These are phyloP conservation scores for Trachythela sp. DNA, from an alignment of 64 coral and sea anemone species.

Conservation along the genomic window DNA sequence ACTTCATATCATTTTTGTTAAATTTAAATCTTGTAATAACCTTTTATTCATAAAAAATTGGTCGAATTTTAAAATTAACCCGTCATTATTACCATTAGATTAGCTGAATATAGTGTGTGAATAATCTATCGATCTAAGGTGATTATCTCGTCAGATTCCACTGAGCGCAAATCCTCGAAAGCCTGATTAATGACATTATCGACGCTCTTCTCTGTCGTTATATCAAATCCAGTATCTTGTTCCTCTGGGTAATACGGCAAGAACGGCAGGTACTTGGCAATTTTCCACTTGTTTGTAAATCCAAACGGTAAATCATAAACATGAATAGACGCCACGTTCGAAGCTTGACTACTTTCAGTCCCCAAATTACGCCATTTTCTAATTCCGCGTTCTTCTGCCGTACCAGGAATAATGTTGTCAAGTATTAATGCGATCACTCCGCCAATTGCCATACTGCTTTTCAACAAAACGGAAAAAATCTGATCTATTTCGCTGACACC, in stretches of 20 bases:
- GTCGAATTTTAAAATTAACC: no score
- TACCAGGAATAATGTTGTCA: conserved; percentile 68
- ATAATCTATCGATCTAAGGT: no score
- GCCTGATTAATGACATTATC: no score
- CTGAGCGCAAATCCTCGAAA: no score
- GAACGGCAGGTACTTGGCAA: not conserved
- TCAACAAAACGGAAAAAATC: conserved; percentile 64
- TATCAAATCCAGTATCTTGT: no score
- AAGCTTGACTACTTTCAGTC: not conserved
- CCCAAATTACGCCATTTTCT: conserved; percentile 19
- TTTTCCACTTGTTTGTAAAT: not conserved
- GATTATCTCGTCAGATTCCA: no score
- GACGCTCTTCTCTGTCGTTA: no score
- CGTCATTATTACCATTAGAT: no score
- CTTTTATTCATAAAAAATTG: no score
- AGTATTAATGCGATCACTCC: conserved; percentile 56
- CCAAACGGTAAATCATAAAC: conserved; percentile 19
- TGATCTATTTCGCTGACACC: conserved; percentile 72
- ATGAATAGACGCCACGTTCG: not conserved
- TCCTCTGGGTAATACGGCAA: not conserved
- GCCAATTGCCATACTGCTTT: conserved; percentile 69
- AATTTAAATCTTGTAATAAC: no score
- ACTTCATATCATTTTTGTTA: no score
- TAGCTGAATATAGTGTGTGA: no score
- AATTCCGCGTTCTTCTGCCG: conserved; percentile 65